phyloP scores from a whole-genome alignment of 2,113 vertebrate species.

The Scomber colias region DNA sequence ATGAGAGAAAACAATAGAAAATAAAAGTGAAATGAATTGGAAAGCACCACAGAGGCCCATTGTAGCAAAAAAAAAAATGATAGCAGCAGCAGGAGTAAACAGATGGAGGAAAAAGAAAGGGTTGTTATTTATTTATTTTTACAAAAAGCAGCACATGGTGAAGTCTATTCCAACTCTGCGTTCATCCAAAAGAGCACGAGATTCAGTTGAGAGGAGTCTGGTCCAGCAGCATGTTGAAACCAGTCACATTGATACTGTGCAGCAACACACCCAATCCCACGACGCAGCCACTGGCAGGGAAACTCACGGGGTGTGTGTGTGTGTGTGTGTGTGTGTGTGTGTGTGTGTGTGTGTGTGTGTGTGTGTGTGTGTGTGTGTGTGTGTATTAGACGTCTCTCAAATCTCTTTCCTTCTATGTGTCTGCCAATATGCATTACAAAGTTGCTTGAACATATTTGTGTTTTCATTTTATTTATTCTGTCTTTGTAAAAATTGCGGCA shows the following conservation, averaged over 20 bases:
- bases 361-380: background rate
- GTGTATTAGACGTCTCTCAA: background rate
- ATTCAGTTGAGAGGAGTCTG: slow-evolving; percentile 38
- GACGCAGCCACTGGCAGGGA: slow-evolving; percentile 44
- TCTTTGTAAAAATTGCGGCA: background rate
- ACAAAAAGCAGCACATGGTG: slow-evolving; percentile 42
- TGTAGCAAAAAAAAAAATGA: slow-evolving; percentile 20
- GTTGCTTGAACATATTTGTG: slow-evolving; percentile 15
- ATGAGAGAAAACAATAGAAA: slow-evolving; percentile 2
- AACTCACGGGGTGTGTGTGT: background rate
- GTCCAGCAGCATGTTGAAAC: slow-evolving; percentile 61
- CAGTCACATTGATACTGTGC: slow-evolving; percentile 59
- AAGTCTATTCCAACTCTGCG: slow-evolving; percentile 45
- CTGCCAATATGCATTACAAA: slow-evolving; percentile 28
- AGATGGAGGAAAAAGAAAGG: slow-evolving; percentile 54
- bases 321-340: background rate
- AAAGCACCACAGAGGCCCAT: background rate
- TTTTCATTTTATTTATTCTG: slow-evolving; percentile 46
- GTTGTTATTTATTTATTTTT: slow-evolving; percentile 20
- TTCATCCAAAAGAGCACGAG: slow-evolving; percentile 64
- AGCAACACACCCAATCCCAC: slow-evolving; percentile 67
- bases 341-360: background rate
- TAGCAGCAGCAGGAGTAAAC: slow-evolving; percentile 63
- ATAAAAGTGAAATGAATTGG: slow-evolving; percentile 3
- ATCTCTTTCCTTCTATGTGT: slow-evolving; percentile 4